Conservation (phyloP, 2,888 invertebrate species). For the Epistrophella euchroma region DNA sequence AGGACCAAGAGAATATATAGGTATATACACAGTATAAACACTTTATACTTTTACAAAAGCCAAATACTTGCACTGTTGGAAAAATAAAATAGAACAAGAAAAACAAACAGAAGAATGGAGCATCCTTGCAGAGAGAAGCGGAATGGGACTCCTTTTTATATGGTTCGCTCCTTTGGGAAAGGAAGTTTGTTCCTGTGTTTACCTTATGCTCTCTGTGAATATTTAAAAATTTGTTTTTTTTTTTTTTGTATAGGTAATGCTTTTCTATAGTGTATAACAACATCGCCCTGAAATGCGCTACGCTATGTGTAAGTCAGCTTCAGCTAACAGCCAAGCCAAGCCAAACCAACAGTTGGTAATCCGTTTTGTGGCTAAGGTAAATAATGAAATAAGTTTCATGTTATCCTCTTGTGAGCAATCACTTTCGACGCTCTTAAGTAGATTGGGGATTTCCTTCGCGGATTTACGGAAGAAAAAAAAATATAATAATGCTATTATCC, state of each 20-base stretch:
- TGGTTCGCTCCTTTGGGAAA: slow-evolving; percentile 52
- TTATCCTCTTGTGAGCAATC: slow-evolving; percentile 76
- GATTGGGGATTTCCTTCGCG: slow-evolving; percentile 73
- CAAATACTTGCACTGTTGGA: slow-evolving; percentile 53
- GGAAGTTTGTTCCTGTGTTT: slow-evolving; percentile 74
- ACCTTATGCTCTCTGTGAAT: slow-evolving; percentile 76
- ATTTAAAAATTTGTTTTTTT: slow-evolving; percentile 66
- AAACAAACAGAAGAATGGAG: slow-evolving; percentile 61
- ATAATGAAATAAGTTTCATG: slow-evolving; percentile 76
- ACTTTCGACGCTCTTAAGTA: slow-evolving; percentile 75
- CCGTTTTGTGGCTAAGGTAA: slow-evolving; percentile 75
- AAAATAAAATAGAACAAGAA: slow-evolving; percentile 61
- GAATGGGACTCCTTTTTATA: slow-evolving; percentile 38
- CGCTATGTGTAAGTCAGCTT: slow-evolving; percentile 10
- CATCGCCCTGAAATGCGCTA: slow-evolving; percentile 35
- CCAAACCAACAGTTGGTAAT: slow-evolving; percentile 74
- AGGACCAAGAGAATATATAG: background rate
- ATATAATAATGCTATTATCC: slow-evolving; percentile 70
- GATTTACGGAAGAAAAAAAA: slow-evolving; percentile 32
- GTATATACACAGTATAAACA: background rate
- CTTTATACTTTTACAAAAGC: slow-evolving; percentile 59
- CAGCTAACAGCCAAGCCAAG: slow-evolving; percentile 35
- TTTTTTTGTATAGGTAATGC: background rate
- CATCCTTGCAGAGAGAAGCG: slow-evolving; percentile 30
- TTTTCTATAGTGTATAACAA: slow-evolving; percentile 33